Conservation (phyloP, 2,113 vertebrate genomes). For the Amphilophus citrinellus region DNA sequence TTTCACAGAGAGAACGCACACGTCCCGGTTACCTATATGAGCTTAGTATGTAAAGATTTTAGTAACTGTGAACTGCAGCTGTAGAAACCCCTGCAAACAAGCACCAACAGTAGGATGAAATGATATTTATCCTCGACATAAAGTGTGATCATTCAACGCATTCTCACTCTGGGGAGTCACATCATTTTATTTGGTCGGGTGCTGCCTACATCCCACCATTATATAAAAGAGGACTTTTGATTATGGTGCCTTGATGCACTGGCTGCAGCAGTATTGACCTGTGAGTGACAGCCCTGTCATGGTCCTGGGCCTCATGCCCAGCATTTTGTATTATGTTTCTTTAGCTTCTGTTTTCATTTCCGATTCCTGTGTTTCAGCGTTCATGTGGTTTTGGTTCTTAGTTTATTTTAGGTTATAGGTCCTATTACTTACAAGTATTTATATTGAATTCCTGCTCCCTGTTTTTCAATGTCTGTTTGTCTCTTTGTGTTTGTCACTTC, state of each 20-base stretch:
- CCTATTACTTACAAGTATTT: too few species aligned
- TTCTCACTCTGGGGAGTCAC: neutral
- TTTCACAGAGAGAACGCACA: conserved; percentile 7
- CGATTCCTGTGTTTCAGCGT: too few species aligned
- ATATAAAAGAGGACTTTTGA: neutral
- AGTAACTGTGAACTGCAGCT: neutral
- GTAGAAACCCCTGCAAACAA: neutral
- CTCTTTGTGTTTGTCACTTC: too few species aligned
- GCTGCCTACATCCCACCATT: neutral
- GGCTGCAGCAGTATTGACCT: neutral
- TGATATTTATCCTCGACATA: neutral
- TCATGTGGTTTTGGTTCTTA: too few species aligned
- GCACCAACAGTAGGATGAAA: neutral
- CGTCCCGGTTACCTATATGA: neutral
- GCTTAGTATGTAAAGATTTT: neutral
- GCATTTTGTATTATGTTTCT: too few species aligned
- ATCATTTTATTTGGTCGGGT: neutral
- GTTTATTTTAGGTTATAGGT: too few species aligned
- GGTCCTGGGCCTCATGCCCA: too few species aligned
- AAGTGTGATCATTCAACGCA: neutral
- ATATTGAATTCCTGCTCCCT: too few species aligned
- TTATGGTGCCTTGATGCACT: neutral
- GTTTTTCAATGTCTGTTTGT: too few species aligned
- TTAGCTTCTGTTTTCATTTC: too few species aligned
- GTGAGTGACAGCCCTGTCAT: neutral